Base-by-base conservation (phyloP, 2,888 invertebrate species). In the Pammene fasciana region DNA sequence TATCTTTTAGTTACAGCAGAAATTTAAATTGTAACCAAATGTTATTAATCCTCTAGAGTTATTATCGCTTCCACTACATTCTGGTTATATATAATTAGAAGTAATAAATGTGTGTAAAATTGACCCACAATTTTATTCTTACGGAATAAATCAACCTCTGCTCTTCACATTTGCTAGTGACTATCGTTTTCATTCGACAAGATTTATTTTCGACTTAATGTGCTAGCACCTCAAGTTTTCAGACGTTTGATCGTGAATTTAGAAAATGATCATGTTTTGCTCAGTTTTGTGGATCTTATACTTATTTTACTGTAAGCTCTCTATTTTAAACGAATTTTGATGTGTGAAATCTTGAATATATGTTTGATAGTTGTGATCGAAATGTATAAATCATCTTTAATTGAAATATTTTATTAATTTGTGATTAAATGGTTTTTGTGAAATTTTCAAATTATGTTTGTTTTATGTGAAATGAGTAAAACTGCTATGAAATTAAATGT, bases 361-460 rank as follows among this genome's bases (percentile, higher is more conserved):
- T 57, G 18, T 66, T 45, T 41, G 8, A 52, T 14, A 43, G 14
- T 18, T 43, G 66, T 60, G 60, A 54, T 60, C 14, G 64, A 54
- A 18, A 61, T 61, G 62, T 56, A 67, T 75, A 72, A 67, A 74
- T 72, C 74, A 74, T 73, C 72, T 68, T n/a, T 62, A 70, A 71
- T 50, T 26, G 5, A 13, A 26, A 54, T 54, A 54, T 75, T 73
- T 61, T 72, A 77, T 75, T 43, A 43, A 1, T 70, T 67, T 9
- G 38, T 56, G 54, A 54, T 57, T 55, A 48, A 56, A 65, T 8
- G 57, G 74, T 65, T 26, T 26, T 26, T 26, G 26, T 26, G 26
- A 26, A 26, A 66, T 71, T 72, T 59, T 64, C 67, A 46, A 45
- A 57, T 57, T 38, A 50, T 50, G 56, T 61, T 62, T 62, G 36